A percentile compares a stretch with the other conserved stretches of the same genome.
Conservation (phyloP, 2,113 vertebrate genomes). For the Spea multiplicata region DNA sequence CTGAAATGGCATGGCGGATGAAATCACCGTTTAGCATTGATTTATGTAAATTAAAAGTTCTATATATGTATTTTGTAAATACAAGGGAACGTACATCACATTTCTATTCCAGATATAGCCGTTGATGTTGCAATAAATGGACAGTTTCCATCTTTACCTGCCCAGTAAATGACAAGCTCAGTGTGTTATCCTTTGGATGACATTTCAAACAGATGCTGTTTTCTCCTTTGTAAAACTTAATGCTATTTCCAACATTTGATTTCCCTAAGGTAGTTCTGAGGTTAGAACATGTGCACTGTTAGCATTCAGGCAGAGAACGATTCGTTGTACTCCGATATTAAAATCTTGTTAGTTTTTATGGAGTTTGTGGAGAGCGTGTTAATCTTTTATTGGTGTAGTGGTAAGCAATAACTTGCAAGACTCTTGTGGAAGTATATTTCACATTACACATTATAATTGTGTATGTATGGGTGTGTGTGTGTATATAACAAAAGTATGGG, state of each 20-base stretch:
- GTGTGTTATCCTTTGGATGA: slow-evolving; percentile 41
- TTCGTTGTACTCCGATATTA: slow-evolving; percentile 23
- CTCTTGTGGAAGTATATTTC: background rate
- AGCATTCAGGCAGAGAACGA: slow-evolving; percentile 29
- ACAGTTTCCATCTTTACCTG: slow-evolving; percentile 42
- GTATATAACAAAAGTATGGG: too few species aligned
- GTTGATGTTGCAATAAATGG: slow-evolving; percentile 20
- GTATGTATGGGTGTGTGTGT: too few species aligned
- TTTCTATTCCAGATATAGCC: background rate
- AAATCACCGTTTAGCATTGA: too few species aligned
- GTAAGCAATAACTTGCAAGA: slow-evolving; percentile 1
- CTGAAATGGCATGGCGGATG: too few species aligned
- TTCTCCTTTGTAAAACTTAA: slow-evolving; percentile 44
- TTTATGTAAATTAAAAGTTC: too few species aligned
- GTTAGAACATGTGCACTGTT: slow-evolving; percentile 30
- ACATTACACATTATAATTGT: too few species aligned
- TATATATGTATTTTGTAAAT: background rate
- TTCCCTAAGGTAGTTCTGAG: slow-evolving; percentile 40
- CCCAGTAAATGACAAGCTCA: slow-evolving; percentile 31
- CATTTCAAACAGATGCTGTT: slow-evolving; percentile 48
- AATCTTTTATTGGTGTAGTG: slow-evolving; percentile 30
- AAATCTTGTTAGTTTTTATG: slow-evolving; percentile 19
- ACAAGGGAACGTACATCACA: background rate
- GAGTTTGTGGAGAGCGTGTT: slow-evolving; percentile 19
- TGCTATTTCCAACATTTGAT: slow-evolving; percentile 43